These are phyloP conservation scores for Epinotia demarniana DNA, from an alignment of 2,888 invertebrate species.

Conservation along the genomic window DNA sequence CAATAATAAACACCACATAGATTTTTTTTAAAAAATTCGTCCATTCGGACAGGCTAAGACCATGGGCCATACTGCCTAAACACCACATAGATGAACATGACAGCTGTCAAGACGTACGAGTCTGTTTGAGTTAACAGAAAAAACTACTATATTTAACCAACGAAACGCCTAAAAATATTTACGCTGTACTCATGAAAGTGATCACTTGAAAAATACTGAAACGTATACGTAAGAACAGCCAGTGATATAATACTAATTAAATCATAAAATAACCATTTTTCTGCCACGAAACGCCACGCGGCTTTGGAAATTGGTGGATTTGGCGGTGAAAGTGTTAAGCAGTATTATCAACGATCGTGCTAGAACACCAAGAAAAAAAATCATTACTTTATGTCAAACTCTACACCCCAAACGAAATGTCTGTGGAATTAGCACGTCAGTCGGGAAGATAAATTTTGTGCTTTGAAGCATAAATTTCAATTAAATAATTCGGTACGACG, in stretches of 20 bases:
- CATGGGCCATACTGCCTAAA: background rate
- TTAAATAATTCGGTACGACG: conserved; percentile 50
- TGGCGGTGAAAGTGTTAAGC: conserved; percentile 1
- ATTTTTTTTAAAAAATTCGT: too few relatives aligned
- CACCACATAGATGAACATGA: background rate
- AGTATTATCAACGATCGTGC: conserved; percentile 8
- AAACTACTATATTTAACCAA: background rate
- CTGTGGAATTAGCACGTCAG: conserved; percentile 55
- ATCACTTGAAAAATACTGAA: background rate
- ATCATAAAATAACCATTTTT: background rate
- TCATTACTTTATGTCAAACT: conserved; percentile 20
- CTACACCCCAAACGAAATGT: conserved; percentile 47
- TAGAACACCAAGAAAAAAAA: conserved; percentile 21
- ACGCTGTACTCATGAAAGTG: background rate
- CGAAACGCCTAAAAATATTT: background rate
- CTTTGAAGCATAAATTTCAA: conserved; percentile 58
- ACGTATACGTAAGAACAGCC: background rate
- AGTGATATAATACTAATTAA: background rate
- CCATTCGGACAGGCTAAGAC: too few relatives aligned
- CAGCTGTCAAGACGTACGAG: background rate
- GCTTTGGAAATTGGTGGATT: background rate
- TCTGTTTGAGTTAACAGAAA: conserved; percentile 1
- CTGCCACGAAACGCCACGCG: background rate
- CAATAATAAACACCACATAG: too few relatives aligned
- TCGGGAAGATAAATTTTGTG: conserved; percentile 60